Evolutionary conservation across 1,140 invertebrate genomes (phyloP), one percentile per base, ranked within the genome.

Genomic region (Musca vetustissima): DNA sequence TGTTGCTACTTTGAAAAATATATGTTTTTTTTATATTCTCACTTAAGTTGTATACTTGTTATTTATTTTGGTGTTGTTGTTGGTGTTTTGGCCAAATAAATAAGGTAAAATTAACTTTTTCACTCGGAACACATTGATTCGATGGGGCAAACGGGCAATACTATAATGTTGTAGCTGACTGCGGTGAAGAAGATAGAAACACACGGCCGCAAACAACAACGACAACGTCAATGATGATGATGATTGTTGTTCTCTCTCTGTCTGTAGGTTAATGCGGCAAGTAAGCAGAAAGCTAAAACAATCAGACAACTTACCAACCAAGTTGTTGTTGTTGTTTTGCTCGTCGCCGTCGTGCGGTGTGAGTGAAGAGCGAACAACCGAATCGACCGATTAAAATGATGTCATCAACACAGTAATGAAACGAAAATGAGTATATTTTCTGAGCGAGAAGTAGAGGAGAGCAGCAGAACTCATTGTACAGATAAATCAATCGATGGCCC

Each of bases 381-480:
- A 57, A 28, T 61, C n/a, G 57, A 36, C 57, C 57, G 57, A 36
- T 36, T 61, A 61, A 61, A 61, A 61, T 61, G 57, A 61, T 61
- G 57, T 61, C 57, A 61, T 61, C 57, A 59, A 55, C 52, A 57
- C 53, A 57, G 24, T 28, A 57, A 28, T 25, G 53, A 57, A 61
- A 61, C 57, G 57, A 36, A 61, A 17, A 36, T 17, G 17, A 36
- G 57, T 17, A n/a, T 32, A 61, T 43, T 43, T 43, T 13, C 36
- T 43, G 36, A 43, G 36, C 36, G 36, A 43, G 36, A 43, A 43
- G 36, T 43, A 43, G 11, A 43, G 11, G 11, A 43, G 13, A 43
- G 11, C 36, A 43, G 6, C 36, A 43, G 36, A 43, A 43, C 36
- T 43, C 36, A 43, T 9, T 49, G n/a, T 21, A 24, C 49, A 48